phyloP scores from a whole-genome alignment of 2,888 invertebrate genomes.

The Acronicta aceris region DNA sequence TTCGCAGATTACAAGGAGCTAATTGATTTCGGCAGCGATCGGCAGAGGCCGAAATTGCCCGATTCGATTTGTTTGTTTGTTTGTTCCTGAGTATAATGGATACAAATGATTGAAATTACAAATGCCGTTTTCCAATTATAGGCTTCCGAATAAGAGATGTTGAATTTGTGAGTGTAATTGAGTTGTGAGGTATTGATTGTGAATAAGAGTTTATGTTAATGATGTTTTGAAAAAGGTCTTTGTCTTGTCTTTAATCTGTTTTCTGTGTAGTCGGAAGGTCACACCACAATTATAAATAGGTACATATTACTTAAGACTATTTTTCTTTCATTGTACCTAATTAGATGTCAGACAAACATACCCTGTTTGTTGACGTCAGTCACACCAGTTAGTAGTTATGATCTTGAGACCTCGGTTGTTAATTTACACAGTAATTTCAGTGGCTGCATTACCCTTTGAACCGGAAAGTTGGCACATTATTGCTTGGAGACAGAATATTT shows the following conservation, averaged over 20 bases:
- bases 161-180: constrained; percentile 37
- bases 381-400: too few relatives aligned
- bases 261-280: neutral
- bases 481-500: too few relatives aligned
- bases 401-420: too few relatives aligned
- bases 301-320: too few relatives aligned
- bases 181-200: constrained; percentile 45
- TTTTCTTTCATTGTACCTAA: too few relatives aligned
- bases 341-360: too few relatives aligned
- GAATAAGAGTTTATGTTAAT: constrained; percentile 34
- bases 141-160: constrained; percentile 55
- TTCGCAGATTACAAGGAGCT: constrained; percentile 75
- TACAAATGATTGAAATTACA: constrained; percentile 62
- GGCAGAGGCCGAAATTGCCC: constrained; percentile 75
- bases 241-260: constrained; percentile 3
- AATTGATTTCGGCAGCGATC: constrained; percentile 86
- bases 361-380: too few relatives aligned
- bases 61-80: constrained; percentile 73
- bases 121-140: constrained; percentile 64
- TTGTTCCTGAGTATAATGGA: constrained; percentile 63
- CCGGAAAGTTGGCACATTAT: too few relatives aligned
- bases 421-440: too few relatives aligned
- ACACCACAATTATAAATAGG: too few relatives aligned
- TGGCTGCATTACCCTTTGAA: too few relatives aligned
- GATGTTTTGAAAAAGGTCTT: constrained; percentile 12